Evolutionary conservation across 2,113 vertebrate species (phyloP).

Genomic region (Carassius auratus): DNA sequence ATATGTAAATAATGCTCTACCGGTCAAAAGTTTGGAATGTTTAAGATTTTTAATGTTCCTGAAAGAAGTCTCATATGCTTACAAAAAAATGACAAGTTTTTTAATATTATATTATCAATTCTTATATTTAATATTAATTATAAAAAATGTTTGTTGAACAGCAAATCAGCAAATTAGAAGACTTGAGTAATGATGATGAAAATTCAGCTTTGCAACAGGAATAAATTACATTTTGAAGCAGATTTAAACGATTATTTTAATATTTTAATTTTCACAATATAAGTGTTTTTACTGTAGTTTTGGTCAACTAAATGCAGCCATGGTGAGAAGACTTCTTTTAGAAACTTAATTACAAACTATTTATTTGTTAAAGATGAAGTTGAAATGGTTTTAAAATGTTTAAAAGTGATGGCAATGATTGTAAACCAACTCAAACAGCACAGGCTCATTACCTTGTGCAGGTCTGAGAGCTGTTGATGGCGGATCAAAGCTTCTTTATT

Average conservation of each 20-base stretch:
- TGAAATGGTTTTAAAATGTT: neutral
- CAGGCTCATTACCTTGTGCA: slow-evolving; percentile 87
- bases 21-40: too few species aligned
- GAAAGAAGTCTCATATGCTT: too few species aligned
- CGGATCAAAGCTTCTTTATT: slow-evolving; percentile 90
- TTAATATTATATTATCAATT: too few species aligned
- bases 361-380: neutral
- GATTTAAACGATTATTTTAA: too few species aligned
- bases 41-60: too few species aligned
- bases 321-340: neutral
- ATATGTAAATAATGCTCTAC: neutral
- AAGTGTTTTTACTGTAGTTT: neutral
- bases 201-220: too few species aligned
- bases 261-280: neutral
- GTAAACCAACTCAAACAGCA: neutral
- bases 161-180: neutral
- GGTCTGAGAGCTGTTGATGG: slow-evolving; percentile 95
- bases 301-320: neutral
- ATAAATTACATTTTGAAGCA: too few species aligned
- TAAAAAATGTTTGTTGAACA: too few species aligned
- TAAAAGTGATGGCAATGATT: neutral
- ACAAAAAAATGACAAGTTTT: too few species aligned
- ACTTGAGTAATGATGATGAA: too few species aligned
- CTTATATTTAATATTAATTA: too few species aligned
- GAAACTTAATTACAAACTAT: too few species aligned